Evolutionary conservation across 2,113 vertebrate genomes (phyloP).

Genomic region (Cheilinus undulatus): DNA sequence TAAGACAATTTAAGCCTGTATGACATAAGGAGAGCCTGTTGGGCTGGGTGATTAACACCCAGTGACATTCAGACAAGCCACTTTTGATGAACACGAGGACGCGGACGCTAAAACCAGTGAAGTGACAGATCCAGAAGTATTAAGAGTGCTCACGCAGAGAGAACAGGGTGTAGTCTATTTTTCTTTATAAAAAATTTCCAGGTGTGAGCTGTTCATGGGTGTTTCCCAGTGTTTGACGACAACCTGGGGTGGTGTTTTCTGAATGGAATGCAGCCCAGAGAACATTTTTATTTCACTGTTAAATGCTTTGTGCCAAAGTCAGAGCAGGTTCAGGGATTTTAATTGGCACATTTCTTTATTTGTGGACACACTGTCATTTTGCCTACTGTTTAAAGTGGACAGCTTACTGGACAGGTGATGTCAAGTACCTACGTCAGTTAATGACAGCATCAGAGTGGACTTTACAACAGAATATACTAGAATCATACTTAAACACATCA

Average conservation of each 20-base stretch:
- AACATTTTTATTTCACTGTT: not conserved
- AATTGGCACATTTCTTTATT: not conserved
- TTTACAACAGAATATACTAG: too few relatives aligned
- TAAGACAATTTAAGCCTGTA: not conserved
- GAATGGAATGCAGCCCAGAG: not conserved
- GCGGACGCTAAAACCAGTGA: not conserved
- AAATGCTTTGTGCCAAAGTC: not conserved
- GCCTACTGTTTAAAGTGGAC: not conserved
- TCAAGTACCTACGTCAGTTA: not conserved
- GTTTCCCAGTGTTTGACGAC: not conserved
- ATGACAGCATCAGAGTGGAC: too few relatives aligned
- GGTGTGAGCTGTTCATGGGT: constrained; percentile 10
- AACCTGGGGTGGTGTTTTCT: not conserved
- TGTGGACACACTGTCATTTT: not conserved
- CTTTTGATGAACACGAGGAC: not conserved
- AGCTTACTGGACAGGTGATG: too few relatives aligned
- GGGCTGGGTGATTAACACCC: constrained; percentile 11
- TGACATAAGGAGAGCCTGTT: constrained; percentile 28
- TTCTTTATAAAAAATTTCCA: not conserved
- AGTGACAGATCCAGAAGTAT: not conserved
- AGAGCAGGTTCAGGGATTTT: not conserved
- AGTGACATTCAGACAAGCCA: not conserved
- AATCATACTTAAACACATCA: too few relatives aligned
- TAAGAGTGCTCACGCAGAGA: not conserved
- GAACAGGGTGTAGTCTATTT: not conserved